Evolutionary conservation across 2,797 vertebrate species (phyloP).

Genomic region (Adelosebastes latens): DNA sequence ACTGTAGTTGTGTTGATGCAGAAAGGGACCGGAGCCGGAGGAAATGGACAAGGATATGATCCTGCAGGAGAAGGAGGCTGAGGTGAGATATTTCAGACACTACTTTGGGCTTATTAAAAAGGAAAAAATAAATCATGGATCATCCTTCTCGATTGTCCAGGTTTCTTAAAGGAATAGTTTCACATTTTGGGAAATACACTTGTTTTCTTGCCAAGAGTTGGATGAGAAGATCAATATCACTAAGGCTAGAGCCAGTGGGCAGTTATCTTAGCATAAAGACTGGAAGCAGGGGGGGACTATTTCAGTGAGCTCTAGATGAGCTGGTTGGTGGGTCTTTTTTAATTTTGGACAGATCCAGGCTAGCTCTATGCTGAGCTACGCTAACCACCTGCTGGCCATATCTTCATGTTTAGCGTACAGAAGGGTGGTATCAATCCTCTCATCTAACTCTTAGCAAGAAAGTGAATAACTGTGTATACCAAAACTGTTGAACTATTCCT

Average conservation of each 20-base stretch:
- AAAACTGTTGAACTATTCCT: background rate
- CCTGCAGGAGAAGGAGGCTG: slow-evolving; percentile 97
- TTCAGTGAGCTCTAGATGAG: background rate
- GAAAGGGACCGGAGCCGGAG: slow-evolving; percentile 93
- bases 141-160: background rate
- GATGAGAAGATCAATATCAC: background rate
- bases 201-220: background rate
- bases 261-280: too few relatives aligned
- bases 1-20: slow-evolving; percentile 66
- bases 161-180: background rate
- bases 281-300: background rate
- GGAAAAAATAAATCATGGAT: background rate
- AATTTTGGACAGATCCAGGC: background rate
- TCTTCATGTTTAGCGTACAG: background rate
- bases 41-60: slow-evolving; percentile 98
- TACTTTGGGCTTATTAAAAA: background rate
- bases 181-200: background rate
- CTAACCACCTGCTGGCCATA: background rate
- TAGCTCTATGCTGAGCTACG: background rate
- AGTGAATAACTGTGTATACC: background rate
- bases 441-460: background rate
- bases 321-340: background rate
- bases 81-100: slow-evolving; percentile 81
- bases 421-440: background rate
- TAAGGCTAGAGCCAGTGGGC: background rate